Base-by-base conservation (phyloP, 1,140 invertebrate species). In the Globodera rostochiensis region DNA sequence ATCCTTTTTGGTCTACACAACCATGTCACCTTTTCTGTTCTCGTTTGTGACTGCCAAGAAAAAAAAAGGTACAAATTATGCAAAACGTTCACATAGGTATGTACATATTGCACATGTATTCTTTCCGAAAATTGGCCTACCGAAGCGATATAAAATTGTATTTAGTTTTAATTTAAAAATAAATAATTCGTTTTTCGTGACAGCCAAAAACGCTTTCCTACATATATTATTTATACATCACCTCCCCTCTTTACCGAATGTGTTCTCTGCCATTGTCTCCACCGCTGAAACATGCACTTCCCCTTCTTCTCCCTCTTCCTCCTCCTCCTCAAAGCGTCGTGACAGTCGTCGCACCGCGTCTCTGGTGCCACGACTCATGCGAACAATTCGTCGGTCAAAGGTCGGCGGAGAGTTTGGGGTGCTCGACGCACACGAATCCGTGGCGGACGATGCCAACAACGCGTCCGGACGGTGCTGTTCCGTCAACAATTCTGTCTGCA, bases 331-430 rank as follows among this genome's bases (percentile, higher is more conserved):
- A 78, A 78, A 78, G 1, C 77, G 53, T 78, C 77, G 21, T 50
- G 77, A 78, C 19, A 78, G 64, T 78, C 77, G 53, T 19, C 47
- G 77, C 46, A 66, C 74, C 7, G 74, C 77, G 46, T 78, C 70
- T 47, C 77, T 11, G 15, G 25, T 69, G 66, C 64, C 57, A 64
- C 77, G 66, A 46, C 57, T 78, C 77, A 78, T 78, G 21, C 77
- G 25, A 45, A 78, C 77, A 69, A 70, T 78, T 0, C 77, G n/a
- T 13, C 77, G 53, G 66, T 78, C 77, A 69, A 78, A 78, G 9
- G 64, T 78, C 8, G 70, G 77, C n/a, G 77, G 77, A 49, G 77
- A 78, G 49, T 78, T 78, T 36, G 77, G 77, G 5, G 77, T 69
- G 13, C 77, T 78, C 21, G 77, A 78, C 0, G 64, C 47, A 6